Conservation (phyloP, 2,113 vertebrate genomes). For the Urocitellus parryii region DNA sequence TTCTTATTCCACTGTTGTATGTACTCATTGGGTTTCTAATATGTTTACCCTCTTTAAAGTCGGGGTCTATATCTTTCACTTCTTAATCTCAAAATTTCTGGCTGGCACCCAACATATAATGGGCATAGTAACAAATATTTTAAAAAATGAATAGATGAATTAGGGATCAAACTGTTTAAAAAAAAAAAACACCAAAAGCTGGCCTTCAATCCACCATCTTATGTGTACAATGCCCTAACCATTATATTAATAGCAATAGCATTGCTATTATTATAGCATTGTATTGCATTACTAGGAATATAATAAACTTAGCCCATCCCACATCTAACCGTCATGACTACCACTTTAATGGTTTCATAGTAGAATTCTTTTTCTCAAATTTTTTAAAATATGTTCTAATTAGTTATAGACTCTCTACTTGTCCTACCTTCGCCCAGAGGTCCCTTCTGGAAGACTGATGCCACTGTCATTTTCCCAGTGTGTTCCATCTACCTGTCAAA, state of each 20-base stretch:
- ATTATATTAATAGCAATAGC: too few relatives aligned
- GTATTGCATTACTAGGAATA: not conserved
- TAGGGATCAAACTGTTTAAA: not conserved
- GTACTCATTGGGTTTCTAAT: not conserved
- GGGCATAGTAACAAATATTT: not conserved
- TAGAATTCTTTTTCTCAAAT: not conserved
- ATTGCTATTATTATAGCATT: too few relatives aligned
- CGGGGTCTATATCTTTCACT: not conserved
- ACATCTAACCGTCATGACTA: not conserved
- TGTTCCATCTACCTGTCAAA: not conserved
- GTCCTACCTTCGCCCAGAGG: not conserved
- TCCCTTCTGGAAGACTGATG: not conserved
- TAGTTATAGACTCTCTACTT: not conserved
- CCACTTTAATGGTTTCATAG: not conserved
- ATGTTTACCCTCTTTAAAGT: not conserved
- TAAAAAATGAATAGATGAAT: constrained; percentile 7
- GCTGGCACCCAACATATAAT: not conserved
- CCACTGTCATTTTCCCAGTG: not conserved
- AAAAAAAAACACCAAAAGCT: not conserved
- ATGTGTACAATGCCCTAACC: not conserved
- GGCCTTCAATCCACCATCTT: not conserved
- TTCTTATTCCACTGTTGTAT: not conserved
- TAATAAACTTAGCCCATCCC: not conserved
- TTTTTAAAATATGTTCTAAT: too few relatives aligned
- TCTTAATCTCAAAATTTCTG: not conserved